Evolutionary conservation across 2,113 vertebrate genomes (phyloP), one percentile per base, ranked within the genome.

Genomic region (Pandion haliaetus): DNA sequence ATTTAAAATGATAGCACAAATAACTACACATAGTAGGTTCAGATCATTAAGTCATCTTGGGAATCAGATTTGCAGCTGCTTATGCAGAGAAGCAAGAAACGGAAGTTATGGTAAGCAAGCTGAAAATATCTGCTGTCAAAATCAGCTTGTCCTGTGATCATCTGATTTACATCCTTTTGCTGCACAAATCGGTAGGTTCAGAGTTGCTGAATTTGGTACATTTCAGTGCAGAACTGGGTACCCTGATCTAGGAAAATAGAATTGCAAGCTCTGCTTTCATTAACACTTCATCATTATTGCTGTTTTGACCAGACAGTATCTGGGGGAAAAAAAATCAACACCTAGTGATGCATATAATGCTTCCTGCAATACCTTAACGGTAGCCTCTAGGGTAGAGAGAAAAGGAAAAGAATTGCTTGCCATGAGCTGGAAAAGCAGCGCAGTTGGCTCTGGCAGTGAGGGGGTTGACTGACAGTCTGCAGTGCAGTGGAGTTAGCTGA

Each of bases 381-480:
- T 52, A 83, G 71, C 82, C 87, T 96, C 80, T 76, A 82, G 77
- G 86, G 42, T n/a, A 50, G 89, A 66, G 94, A 91, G 74, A 73
- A 93, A 81, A 93, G 86, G 77, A 69, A 87, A 72, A 93, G 82
- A 61, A 85, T 88, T 62, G 96, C 90, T 93, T 86, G 94, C 96
- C 94, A 2, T 77, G 88, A 97, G 95, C 93, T 92, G 95, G 74
- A 38, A 62, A 93, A 94, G 95, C 96, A 76, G 96, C 78, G 93
- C 98, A 66, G 94, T 97, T 91, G 97, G 97, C 96, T 98, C 97
- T 97, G 96, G 97, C 91, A 95, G 97, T 98, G 98, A 98, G 95
- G 97, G 97, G 97, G 97, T 95, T 86, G 97, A 97, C 88, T 98
- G 99, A 98, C 99, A 99, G 99, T 99, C 99, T 99, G 99, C 99